phyloP scores from a whole-genome alignment of 2,113 vertebrate genomes.

The Nymphicus hollandicus region DNA sequence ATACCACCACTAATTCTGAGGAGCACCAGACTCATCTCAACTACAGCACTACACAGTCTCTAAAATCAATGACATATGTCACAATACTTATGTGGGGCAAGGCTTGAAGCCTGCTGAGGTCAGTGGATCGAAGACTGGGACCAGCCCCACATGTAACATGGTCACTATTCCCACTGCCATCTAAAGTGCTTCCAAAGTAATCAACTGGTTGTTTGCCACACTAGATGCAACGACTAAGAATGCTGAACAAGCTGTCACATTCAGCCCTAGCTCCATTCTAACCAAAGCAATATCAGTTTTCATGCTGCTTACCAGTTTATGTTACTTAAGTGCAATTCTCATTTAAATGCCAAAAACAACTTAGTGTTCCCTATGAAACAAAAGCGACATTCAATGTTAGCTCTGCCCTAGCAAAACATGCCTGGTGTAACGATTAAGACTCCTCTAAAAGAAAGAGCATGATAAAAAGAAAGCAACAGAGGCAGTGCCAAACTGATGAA shows the following conservation, averaged over 20 bases:
- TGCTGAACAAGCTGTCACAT: not conserved
- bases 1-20: not conserved
- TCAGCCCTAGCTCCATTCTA: not conserved
- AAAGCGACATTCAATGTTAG: not conserved
- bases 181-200: not conserved
- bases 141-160: accelerated
- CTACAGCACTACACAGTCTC: not conserved
- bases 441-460: not conserved
- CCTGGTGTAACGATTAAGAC: not conserved
- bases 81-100: accelerated
- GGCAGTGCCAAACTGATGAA: not conserved
- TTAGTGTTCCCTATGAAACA: not conserved
- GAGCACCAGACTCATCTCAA: not conserved
- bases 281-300: not conserved
- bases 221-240: not conserved
- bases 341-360: not conserved
- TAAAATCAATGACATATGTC: accelerated
- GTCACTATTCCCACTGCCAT: not conserved
- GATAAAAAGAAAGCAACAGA: not conserved
- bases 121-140: not conserved
- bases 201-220: not conserved
- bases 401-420: not conserved
- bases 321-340: not conserved
- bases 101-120: not conserved
- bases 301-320: not conserved